Evolutionary conservation across 2,113 vertebrate genomes (phyloP).

Genomic region (Rhipidura dahli): DNA sequence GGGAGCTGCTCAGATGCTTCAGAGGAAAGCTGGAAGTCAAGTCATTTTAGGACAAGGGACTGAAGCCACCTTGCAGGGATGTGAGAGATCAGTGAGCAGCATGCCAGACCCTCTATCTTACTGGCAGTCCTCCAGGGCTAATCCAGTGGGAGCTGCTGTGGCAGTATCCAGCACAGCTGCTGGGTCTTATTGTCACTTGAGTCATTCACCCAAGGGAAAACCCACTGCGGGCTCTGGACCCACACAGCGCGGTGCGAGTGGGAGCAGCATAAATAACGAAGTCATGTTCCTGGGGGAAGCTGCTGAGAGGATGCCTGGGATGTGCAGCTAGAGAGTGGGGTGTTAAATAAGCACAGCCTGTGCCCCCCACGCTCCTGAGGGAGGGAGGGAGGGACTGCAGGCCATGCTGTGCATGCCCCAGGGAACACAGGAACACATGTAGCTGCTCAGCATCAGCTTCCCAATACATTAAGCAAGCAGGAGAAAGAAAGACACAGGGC

Average conservation of each 20-base stretch:
- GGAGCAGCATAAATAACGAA: neutral
- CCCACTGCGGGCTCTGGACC: neutral
- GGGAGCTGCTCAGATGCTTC: neutral
- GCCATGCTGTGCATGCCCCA: neutral
- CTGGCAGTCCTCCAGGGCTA: neutral
- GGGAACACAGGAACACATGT: neutral
- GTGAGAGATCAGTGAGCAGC: neutral
- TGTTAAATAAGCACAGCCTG: neutral
- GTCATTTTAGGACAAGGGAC: neutral
- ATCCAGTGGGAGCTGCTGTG: neutral
- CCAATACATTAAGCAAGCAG: neutral
- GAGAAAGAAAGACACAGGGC: neutral
- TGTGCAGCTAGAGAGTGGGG: neutral
- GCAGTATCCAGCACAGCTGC: neutral
- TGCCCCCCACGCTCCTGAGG: accelerated
- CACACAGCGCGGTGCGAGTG: accelerated
- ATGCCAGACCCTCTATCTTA: neutral
- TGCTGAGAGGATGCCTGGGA: neutral
- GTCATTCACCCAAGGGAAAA: neutral
- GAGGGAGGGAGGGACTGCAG: neutral
- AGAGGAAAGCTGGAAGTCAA: neutral
- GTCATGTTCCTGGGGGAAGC: neutral
- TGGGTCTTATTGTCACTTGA: neutral
- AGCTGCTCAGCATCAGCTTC: neutral
- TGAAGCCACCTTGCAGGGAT: neutral